A percentile compares a stretch with the other conserved stretches of the same genome.
These are phyloP conservation scores for Frieseomelitta varia DNA, from an alignment of 1,140 invertebrate genomes.

Conservation along the genomic window DNA sequence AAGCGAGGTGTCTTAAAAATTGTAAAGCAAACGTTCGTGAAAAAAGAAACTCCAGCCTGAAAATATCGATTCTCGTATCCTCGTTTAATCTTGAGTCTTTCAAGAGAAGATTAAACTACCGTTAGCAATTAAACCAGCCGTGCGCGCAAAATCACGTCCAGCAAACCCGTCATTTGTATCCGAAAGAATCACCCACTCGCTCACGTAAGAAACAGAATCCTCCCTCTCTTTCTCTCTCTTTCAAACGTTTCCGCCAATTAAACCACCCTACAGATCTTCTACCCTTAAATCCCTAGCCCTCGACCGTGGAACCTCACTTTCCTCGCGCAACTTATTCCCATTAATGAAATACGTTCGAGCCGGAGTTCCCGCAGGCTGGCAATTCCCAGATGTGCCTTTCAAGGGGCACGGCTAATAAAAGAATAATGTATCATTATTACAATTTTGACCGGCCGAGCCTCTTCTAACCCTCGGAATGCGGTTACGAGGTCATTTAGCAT, in stretches of 20 bases:
- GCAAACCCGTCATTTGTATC: neutral
- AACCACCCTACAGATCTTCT: neutral
- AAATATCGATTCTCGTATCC: neutral
- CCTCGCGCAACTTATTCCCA: constrained; percentile 40
- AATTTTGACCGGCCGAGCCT: constrained; percentile 65
- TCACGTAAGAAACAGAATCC: neutral
- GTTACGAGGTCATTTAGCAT: too few relatives aligned
- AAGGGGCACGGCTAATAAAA: constrained; percentile 72
- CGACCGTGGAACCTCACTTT: neutral
- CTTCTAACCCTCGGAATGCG: constrained; percentile 32
- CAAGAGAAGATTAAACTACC: neutral
- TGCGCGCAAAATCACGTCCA: neutral
- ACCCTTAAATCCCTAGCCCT: neutral
- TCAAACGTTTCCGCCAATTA: constrained; percentile 3
- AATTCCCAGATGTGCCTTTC: constrained; percentile 67
- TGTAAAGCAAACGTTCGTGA: neutral
- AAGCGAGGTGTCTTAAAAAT: too few relatives aligned
- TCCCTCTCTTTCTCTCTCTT: neutral
- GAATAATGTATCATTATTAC: constrained; percentile 53
- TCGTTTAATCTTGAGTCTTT: neutral
- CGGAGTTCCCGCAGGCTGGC: constrained; percentile 39
- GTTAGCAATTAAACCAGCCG: neutral
- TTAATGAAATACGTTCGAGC: constrained; percentile 58
- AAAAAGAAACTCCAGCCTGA: neutral
- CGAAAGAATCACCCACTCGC: neutral